A percentile compares a stretch with the other conserved stretches of the same genome.
Evolutionary conservation across 2,888 invertebrate species (phyloP).

Genomic region (Drosophila ezoana): DNA sequence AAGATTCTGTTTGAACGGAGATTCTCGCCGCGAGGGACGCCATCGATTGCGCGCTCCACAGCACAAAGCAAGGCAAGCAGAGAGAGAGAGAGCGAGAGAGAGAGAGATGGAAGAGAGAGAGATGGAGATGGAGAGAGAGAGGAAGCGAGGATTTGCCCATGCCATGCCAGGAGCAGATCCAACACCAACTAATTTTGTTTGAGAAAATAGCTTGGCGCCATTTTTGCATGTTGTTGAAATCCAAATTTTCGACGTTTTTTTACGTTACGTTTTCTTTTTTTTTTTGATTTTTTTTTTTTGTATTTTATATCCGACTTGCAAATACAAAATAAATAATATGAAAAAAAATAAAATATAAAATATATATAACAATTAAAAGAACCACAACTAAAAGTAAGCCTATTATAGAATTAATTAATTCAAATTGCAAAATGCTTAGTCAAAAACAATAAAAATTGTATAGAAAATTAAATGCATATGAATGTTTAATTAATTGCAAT

Average conservation of each 20-base stretch:
- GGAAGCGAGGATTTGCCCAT: no score
- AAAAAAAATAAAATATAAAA: constrained; percentile 21
- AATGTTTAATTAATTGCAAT: constrained; percentile 76
- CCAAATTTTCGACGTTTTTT: constrained; percentile 42
- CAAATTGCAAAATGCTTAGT: constrained; percentile 77
- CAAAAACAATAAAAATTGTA: constrained; percentile 74
- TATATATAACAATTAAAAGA: constrained; percentile 23
- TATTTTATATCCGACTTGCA: constrained; percentile 47
- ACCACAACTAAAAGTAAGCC: constrained; percentile 64
- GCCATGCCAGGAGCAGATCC: constrained; percentile 3
- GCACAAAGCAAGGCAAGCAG: no score
- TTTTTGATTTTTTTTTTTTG: no score
- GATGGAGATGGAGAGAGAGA: no score
- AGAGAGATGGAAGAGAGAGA: no score
- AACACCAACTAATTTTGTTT: constrained; percentile 3
- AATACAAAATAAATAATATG: constrained; percentile 29
- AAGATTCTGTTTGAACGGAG: constrained; percentile 1
- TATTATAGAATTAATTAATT: constrained; percentile 79
- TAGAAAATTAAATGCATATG: constrained; percentile 73
- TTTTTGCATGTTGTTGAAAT: constrained; percentile 62
- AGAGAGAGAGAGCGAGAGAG: background rate
- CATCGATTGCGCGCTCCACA: constrained; percentile 15
- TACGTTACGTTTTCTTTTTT: constrained; percentile 15
- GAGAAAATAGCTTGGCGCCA: constrained; percentile 47
- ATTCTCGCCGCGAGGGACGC: background rate